Evolutionary conservation across 1,140 invertebrate genomes (phyloP), one percentile per base, ranked within the genome.

Genomic region (Agrypnia vestita): DNA sequence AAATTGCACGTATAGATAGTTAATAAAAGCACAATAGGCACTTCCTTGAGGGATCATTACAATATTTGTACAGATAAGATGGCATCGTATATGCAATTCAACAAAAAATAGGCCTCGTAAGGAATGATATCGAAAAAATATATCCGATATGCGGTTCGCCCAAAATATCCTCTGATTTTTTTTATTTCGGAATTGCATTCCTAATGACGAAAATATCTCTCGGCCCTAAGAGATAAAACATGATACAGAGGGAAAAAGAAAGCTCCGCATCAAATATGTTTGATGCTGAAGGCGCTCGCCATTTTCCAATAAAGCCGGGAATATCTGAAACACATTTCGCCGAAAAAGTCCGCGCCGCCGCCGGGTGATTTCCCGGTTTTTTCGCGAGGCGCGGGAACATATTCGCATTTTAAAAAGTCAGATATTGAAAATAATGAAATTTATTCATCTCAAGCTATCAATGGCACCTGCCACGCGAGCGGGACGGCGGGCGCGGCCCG

Each of bases 351-450:
- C 25, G 25, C 25, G 25, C 25, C 6, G 25, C 17, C 21, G 25
- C 21, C 35, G 61, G 55, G 61, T 64, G 67, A 71, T 71, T 71
- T 74, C n/a, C 71, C 46, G 67, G 13, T 74, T 74, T 74, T 74
- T 74, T 55, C 71, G 49, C n/a, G 19, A 74, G 71, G 59, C 75
- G 59, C 75, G 59, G 53, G 79, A 78, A 80, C 81, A 83, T 83
- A 83, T 83, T 83, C 82, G 82, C 71, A 81, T 83, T 83, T 83
- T 83, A 83, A 83, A 83, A 83, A 83, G 82, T 83, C 82, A 83
- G 78, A 83, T 83, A 83, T 83, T 83, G 82, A 83, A 83, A 83
- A 83, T 83, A 80, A 83, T 83, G 82, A 83, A 83, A 83, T 83
- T 83, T 83, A 83, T 83, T 83, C 82, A 83, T 83, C 82, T 82